A percentile compares a stretch with the other conserved stretches of the same genome.
phyloP scores from a whole-genome alignment of 2,888 invertebrate species.

The Phrixothrix hirtus region DNA sequence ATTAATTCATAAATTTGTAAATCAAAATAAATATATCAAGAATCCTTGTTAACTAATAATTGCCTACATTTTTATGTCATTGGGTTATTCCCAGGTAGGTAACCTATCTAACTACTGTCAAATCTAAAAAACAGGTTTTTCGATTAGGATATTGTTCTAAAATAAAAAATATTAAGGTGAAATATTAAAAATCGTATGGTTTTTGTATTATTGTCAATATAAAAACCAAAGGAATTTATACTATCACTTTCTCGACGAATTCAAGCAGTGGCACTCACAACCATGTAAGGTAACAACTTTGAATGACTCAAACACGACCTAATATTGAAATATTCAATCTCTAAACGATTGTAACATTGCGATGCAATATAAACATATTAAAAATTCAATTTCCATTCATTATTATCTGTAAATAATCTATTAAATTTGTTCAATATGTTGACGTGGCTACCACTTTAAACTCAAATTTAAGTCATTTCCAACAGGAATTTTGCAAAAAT shows the following conservation, averaged over 20 bases:
- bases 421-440: conserved; percentile 49
- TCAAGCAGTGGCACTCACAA: conserved; percentile 39
- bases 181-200: background rate
- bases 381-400: conserved; percentile 16
- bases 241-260: conserved; percentile 43
- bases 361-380: conserved; percentile 6
- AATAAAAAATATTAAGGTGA: background rate
- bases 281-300: conserved; percentile 44
- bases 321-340: conserved; percentile 19
- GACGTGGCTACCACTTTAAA: conserved; percentile 50
- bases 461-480: conserved; percentile 6
- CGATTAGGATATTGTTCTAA: background rate
- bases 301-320: conserved; percentile 28
- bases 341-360: conserved; percentile 3
- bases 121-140: conserved; percentile 19
- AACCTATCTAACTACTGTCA: conserved; percentile 12
- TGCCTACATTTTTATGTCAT: conserved; percentile 26
- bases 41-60: conserved; percentile 13
- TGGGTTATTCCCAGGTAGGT: conserved; percentile 28
- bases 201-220: background rate
- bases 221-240: conserved; percentile 24
- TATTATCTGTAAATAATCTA: conserved; percentile 25
- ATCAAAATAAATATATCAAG: conserved; percentile 5
- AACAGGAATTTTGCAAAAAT: conserved; percentile 3
- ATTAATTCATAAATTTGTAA: too few relatives aligned